phyloP scores from a whole-genome alignment of 2,113 vertebrate genomes.

The Microcebus ravelobensis region DNA sequence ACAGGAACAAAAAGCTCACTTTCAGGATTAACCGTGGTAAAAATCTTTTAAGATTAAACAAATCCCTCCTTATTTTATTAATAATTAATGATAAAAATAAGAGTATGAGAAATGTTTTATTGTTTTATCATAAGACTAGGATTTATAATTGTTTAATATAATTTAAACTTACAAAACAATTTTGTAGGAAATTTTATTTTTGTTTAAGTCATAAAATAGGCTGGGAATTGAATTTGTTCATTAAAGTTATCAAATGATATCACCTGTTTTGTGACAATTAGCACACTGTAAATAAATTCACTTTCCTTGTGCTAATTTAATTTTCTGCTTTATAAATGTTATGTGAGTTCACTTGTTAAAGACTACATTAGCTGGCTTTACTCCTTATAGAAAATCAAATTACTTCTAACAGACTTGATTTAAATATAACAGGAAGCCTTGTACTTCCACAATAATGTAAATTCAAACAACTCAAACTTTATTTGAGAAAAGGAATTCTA shows the following conservation, averaged over 20 bases:
- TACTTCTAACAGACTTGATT: neutral
- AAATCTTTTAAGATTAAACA: neutral
- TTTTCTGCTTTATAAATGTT: neutral
- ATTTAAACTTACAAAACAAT: neutral
- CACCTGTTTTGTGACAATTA: neutral
- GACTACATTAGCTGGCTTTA: neutral
- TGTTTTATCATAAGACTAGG: neutral
- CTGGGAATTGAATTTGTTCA: neutral
- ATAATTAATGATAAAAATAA: constrained; percentile 5
- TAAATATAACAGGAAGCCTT: neutral
- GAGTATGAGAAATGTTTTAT: neutral
- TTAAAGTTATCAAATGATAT: neutral
- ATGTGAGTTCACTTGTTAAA: neutral
- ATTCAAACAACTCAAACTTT: neutral
- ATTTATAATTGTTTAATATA: neutral
- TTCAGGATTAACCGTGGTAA: neutral
- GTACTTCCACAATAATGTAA: neutral
- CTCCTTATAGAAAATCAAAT: neutral
- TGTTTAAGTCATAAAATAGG: constrained; percentile 1
- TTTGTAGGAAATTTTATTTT: neutral
- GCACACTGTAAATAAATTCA: neutral
- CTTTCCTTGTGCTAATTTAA: neutral
- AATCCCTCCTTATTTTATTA: constrained; percentile 10
- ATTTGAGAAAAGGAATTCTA: constrained; percentile 6
- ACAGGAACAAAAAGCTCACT: neutral